Evolutionary conservation across 2,888 invertebrate species (phyloP).

Genomic region (Hirtodrosophila histrioides): DNA sequence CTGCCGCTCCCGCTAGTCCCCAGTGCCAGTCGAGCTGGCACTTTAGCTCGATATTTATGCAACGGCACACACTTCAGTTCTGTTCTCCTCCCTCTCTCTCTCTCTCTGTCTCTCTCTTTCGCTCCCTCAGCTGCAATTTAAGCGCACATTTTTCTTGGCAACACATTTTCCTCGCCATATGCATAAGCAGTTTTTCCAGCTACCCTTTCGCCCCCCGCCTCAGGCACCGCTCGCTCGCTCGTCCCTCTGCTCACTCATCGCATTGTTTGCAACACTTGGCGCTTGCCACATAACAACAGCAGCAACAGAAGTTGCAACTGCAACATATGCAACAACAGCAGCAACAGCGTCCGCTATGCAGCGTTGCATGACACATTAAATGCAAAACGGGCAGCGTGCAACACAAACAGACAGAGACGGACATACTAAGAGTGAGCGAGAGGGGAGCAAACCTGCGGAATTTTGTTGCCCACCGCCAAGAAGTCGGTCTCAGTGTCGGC

Average conservation of each 20-base stretch:
- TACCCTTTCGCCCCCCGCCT: conserved; percentile 36
- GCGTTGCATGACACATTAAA: conserved; percentile 78
- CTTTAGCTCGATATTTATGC: conserved; percentile 77
- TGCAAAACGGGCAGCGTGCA: conserved; percentile 69
- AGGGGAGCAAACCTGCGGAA: conserved; percentile 29
- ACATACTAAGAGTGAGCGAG: background rate
- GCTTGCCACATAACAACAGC: conserved; percentile 79
- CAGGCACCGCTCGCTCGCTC: conserved; percentile 2
- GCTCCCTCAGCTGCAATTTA: conserved; percentile 66
- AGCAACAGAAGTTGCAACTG: conserved; percentile 74
- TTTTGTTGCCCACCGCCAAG: conserved; percentile 51
- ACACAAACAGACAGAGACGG: conserved; percentile 24
- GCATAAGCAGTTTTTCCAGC: conserved; percentile 78
- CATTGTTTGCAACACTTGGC: conserved; percentile 80
- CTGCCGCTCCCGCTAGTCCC: background rate
- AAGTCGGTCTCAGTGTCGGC: conserved; percentile 41
- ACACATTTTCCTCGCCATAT: conserved; percentile 74
- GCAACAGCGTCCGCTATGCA: conserved; percentile 66
- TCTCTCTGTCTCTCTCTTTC: background rate
- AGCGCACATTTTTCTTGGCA: conserved; percentile 80
- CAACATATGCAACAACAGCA: conserved; percentile 70
- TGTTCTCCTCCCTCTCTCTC: conserved; percentile 22
- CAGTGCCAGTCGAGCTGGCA: conserved; percentile 53
- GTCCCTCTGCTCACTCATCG: conserved; percentile 43
- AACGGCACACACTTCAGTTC: conserved; percentile 76